phyloP scores from a whole-genome alignment of 2,113 vertebrate species.

The Hippocampus comes region DNA sequence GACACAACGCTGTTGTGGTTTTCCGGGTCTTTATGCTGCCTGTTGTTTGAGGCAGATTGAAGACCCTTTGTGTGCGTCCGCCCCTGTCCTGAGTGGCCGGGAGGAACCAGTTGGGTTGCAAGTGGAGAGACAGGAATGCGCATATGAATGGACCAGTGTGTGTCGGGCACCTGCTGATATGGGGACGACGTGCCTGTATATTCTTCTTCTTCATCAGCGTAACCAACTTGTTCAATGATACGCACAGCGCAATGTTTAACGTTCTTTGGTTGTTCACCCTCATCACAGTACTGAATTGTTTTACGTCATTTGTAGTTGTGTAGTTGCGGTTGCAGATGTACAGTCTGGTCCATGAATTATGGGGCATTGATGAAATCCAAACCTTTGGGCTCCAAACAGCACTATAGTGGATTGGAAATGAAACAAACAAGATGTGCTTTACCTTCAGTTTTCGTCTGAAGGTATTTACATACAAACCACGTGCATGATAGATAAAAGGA shows the following conservation, averaged over 20 bases:
- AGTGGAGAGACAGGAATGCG: constrained; percentile 69
- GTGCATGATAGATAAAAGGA: too few species aligned
- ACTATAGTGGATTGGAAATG: too few species aligned
- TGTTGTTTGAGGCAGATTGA: constrained; percentile 70
- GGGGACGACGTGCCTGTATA: constrained; percentile 44
- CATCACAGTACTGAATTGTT: constrained; percentile 41
- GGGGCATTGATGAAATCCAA: too few species aligned
- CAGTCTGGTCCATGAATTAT: neutral
- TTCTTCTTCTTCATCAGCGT: constrained; percentile 54
- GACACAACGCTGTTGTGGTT: constrained; percentile 63
- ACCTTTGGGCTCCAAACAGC: too few species aligned
- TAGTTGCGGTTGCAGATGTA: constrained; percentile 12
- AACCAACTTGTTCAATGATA: constrained; percentile 66
- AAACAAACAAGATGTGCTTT: too few species aligned
- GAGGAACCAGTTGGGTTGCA: constrained; percentile 60
- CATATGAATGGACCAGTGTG: constrained; percentile 66
- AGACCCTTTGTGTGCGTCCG: constrained; percentile 65
- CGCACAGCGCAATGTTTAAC: constrained; percentile 41
- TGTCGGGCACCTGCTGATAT: constrained; percentile 67
- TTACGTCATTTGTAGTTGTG: constrained; percentile 11
- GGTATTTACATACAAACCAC: too few species aligned
- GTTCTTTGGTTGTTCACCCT: constrained; percentile 39
- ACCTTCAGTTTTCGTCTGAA: too few species aligned
- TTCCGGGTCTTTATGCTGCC: constrained; percentile 69
- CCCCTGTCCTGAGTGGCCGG: constrained; percentile 62